These are phyloP conservation scores for Artemia franciscana DNA, from an alignment of 1,140 invertebrate genomes.

Conservation along the genomic window DNA sequence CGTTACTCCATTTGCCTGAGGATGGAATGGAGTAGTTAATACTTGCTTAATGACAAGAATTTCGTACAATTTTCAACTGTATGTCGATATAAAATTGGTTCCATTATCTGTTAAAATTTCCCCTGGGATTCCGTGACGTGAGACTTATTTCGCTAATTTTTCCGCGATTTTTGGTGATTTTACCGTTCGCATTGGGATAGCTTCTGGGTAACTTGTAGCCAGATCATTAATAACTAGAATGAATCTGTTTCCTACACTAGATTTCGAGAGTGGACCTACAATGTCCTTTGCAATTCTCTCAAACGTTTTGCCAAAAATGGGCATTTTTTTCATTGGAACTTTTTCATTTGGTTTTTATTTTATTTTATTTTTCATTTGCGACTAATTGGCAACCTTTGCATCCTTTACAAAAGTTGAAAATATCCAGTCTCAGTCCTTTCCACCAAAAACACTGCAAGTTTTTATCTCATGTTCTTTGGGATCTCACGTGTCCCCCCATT, in stretches of 20 bases:
- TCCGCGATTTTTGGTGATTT: neutral
- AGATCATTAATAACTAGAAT: neutral
- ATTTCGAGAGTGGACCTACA: neutral
- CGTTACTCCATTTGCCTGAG: slow-evolving; percentile 8
- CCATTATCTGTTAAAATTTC: neutral
- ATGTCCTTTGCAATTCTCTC: neutral
- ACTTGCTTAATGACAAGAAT: slow-evolving; percentile 5
- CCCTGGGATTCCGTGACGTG: neutral
- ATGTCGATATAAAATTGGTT: slow-evolving; percentile 9
- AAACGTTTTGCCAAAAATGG: neutral
- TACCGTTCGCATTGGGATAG: neutral
- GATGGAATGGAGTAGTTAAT: slow-evolving; percentile 7
- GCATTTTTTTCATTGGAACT: neutral
- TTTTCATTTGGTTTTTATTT: neutral
- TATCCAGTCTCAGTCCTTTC: too few relatives aligned
- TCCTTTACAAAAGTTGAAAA: too few relatives aligned
- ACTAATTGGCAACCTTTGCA: too few relatives aligned
- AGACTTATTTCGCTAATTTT: neutral
- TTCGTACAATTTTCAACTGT: slow-evolving; percentile 3
- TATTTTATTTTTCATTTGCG: too few relatives aligned
- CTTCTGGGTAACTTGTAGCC: neutral
- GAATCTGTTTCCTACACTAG: neutral
- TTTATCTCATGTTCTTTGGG: too few relatives aligned
- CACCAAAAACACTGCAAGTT: too few relatives aligned
- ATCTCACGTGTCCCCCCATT: too few relatives aligned